phyloP scores from a whole-genome alignment of 2,113 vertebrate species.

The Macrotus californicus region DNA sequence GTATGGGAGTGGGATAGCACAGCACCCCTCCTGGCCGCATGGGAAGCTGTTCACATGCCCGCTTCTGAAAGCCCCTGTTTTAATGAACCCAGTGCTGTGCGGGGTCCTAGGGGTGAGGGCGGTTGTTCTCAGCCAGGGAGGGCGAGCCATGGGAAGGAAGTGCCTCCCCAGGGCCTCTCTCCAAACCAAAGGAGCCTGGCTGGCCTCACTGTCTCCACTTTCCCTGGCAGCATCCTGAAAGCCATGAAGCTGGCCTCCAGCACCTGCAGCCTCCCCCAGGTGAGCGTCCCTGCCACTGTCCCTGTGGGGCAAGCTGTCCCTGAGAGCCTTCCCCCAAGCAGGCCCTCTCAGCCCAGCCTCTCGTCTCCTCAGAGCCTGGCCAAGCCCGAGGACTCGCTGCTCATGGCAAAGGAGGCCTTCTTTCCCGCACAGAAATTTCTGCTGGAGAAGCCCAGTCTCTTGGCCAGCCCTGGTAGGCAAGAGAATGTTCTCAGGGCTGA shows the following conservation, averaged over 20 bases:
- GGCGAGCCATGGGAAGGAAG: background rate
- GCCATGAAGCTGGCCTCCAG: conserved; percentile 93
- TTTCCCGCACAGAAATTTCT: conserved; percentile 90
- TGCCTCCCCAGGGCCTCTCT: background rate
- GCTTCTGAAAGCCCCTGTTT: background rate
- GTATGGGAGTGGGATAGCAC: rapidly evolving
- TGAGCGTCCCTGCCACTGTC: conserved; percentile 58
- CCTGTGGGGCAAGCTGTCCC: background rate
- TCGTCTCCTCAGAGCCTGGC: conserved; percentile 80
- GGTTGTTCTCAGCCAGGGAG: background rate
- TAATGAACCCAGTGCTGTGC: rapidly evolving
- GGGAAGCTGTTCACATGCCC: rapidly evolving
- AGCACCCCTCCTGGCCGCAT: rapidly evolving
- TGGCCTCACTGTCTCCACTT: background rate
- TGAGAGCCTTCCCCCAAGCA: background rate
- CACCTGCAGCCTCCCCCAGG: conserved; percentile 90
- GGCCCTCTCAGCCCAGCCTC: conserved; percentile 49
- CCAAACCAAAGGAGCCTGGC: background rate
- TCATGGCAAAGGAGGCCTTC: conserved; percentile 92
- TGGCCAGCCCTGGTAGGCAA: conserved; percentile 85
- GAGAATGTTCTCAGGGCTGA: background rate
- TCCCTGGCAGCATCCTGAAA: conserved; percentile 89
- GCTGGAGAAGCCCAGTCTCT: conserved; percentile 85
- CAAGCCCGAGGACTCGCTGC: conserved; percentile 87
- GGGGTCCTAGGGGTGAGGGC: rapidly evolving